Base-by-base conservation (phyloP, 30 jellyfish, hydroid and myxozoan genomes). In the Clytia hemisphaerica region DNA sequence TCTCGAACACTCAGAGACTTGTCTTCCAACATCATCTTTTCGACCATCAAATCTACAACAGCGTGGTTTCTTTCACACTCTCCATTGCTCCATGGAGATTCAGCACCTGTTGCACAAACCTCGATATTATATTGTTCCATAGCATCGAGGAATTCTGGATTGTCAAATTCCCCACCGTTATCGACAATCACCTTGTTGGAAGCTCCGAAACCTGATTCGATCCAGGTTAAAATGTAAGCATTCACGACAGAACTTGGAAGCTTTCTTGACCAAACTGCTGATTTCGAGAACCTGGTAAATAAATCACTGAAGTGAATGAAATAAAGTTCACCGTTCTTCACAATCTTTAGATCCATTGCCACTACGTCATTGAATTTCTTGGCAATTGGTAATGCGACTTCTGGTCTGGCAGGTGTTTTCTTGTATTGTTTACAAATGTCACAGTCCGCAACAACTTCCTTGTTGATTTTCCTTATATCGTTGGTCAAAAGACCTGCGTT, bases 381-480 rank as follows among this genome's bases (percentile, higher is more conserved):
- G 73, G 73, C 73, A 14, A 59, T 59, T 9, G 73, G 63, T 33
- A 59, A 59, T 29, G 63, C 62, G 7, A 61, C 75, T 27, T 27
- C 71, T 61, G 75, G 75, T 30, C 71, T 62, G 5, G 72, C 3
- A 18, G 76, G 76, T 12, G 76, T 33, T 62, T 62, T 62, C 76
- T 62, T 62, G 76, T 62, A 62, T 38, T 62, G 72, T 38, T 62
- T 62, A 24, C 76, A 1, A 62, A 57, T 57, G 37, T 1, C 37
- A 57, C 70, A 57, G 0, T 3, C 54, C 2, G 3, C 69, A 55
- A 19, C 54, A 19, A 55, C 69, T 55, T 55, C 69, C 4, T 55
- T 55, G 69, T 19, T 55, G 3, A 55, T 55, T 19, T 42, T 2
- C 50, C 15, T 4, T 19, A 55, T 32, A 29, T 55, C 50, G 3